Evolutionary conservation across 2,113 vertebrate genomes (phyloP).

Genomic region (Phoxinus phoxinus): DNA sequence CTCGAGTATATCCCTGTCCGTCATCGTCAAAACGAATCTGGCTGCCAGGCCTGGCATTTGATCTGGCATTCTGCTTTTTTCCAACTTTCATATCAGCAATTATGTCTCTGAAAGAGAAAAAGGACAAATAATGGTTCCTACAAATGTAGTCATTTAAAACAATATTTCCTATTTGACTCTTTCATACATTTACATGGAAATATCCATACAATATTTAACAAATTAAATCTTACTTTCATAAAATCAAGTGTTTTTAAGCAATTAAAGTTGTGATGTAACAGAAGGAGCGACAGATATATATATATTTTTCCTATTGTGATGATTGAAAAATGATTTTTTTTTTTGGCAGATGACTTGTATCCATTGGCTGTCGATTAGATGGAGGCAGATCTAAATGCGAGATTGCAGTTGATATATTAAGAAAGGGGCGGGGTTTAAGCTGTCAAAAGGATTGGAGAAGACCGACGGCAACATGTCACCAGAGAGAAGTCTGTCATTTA

Average conservation of each 20-base stretch:
- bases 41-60: conserved; percentile 45
- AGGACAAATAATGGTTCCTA: neutral
- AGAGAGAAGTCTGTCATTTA: neutral
- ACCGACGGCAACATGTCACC: neutral
- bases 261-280: neutral
- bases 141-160: neutral
- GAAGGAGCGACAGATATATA: neutral
- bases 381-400: neutral
- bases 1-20: conserved; percentile 63
- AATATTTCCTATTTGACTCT: neutral
- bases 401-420: neutral
- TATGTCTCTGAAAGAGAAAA: conserved; percentile 68
- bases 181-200: neutral
- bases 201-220: neutral
- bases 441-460: neutral
- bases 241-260: neutral
- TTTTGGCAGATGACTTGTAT: neutral
- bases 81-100: conserved; percentile 87
- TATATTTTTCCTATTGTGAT: neutral
- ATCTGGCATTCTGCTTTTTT: conserved; percentile 59
- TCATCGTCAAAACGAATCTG: conserved; percentile 84
- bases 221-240: neutral
- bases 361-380: neutral
- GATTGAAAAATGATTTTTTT: neutral
- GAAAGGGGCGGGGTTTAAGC: neutral